phyloP scores from a whole-genome alignment of 37 sponge, comb jelly and placozoan species.

The Mnemiopsis leidyi region DNA sequence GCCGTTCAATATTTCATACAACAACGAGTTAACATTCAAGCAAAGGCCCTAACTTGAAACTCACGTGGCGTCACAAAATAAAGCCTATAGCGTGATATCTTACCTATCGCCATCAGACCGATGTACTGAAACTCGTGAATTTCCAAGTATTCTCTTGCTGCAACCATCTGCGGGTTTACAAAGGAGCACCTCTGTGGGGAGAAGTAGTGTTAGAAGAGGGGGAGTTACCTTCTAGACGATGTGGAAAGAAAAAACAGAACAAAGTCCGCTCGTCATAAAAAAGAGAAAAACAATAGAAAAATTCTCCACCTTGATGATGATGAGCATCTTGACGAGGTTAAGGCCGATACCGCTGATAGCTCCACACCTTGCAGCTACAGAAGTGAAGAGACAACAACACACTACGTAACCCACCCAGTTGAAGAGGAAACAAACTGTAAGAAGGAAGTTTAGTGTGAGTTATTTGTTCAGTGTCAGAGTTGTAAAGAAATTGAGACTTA shows the following conservation, averaged over 20 bases:
- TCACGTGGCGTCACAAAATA: not conserved
- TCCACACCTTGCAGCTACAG: not conserved
- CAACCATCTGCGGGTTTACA: slow-evolving; percentile 13
- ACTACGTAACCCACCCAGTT: not conserved
- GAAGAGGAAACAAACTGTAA: not conserved
- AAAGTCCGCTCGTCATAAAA: too few species aligned
- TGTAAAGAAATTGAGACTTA: too few species aligned
- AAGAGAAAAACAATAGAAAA: too few species aligned
- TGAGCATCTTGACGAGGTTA: slow-evolving; percentile 7
- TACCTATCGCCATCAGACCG: slow-evolving; percentile 9
- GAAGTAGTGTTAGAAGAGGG: not conserved
- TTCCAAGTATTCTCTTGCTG: not conserved
- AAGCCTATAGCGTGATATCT: not conserved
- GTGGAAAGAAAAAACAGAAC: too few species aligned
- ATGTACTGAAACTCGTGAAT: slow-evolving; percentile 1
- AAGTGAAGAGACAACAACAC: slow-evolving; percentile 22
- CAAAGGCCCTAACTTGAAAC: not conserved
- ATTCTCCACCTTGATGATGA: slow-evolving; percentile 9
- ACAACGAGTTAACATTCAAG: too few species aligned
- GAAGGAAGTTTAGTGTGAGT: too few species aligned
- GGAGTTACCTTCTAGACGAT: too few species aligned
- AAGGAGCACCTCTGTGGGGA: not conserved
- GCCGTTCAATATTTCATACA: too few species aligned
- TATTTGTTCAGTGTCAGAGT: too few species aligned
- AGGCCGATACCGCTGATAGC: slow-evolving; percentile 12